A percentile compares a stretch with the other conserved stretches of the same genome.
phyloP scores from a whole-genome alignment of 2,113 vertebrate species.

The Anolis carolinensis region DNA sequence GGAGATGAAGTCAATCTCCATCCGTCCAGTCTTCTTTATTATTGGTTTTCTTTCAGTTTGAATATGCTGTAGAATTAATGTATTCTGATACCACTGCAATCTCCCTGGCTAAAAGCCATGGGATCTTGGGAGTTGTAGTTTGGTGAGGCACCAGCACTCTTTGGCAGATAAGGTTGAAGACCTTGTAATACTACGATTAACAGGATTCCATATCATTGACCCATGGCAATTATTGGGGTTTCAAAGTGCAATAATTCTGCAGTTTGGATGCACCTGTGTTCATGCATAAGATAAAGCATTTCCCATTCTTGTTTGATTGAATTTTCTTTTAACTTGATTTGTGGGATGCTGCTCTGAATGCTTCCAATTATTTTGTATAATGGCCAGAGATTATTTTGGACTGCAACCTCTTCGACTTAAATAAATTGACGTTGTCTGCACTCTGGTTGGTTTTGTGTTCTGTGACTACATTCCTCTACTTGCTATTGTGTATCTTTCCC shows the following conservation, averaged over 20 bases:
- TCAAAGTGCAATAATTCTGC: too few relatives aligned
- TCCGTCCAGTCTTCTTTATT: background rate
- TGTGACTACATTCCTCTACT: background rate
- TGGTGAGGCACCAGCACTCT: too few relatives aligned
- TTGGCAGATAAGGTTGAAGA: too few relatives aligned
- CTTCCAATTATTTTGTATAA: conserved; percentile 33
- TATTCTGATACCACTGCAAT: too few relatives aligned
- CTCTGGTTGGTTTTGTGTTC: background rate
- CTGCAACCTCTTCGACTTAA: background rate
- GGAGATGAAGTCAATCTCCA: background rate
- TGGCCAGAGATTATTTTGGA: conserved; percentile 22
- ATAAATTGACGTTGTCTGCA: conserved; percentile 9
- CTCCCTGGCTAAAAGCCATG: too few relatives aligned
- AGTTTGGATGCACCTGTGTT: too few relatives aligned
- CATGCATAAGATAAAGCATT: background rate
- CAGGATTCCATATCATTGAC: too few relatives aligned
- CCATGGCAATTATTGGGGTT: too few relatives aligned
- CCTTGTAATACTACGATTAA: too few relatives aligned
- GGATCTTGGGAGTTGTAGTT: too few relatives aligned
- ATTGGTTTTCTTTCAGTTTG: too few relatives aligned
- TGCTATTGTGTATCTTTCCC: background rate
- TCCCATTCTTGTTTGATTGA: background rate
- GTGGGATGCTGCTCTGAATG: background rate
- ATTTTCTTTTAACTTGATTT: background rate
- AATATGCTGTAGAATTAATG: too few relatives aligned